phyloP scores from a whole-genome alignment of 2,888 invertebrate species.

The Blastobasis lacticolella region DNA sequence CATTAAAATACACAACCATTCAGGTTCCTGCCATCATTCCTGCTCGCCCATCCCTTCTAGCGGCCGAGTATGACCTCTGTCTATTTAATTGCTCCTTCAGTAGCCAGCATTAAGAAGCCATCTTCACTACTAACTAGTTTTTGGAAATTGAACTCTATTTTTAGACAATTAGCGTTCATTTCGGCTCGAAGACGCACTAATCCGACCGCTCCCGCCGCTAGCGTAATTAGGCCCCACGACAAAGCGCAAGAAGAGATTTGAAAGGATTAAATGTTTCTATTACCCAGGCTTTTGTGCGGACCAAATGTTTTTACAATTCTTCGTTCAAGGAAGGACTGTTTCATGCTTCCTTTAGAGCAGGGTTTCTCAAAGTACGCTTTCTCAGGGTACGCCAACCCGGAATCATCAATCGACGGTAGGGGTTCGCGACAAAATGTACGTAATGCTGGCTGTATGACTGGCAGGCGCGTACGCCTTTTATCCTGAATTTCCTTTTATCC shows the following conservation, averaged over 20 bases:
- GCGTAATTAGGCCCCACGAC: conserved; percentile 50
- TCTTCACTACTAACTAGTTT: conserved; percentile 14
- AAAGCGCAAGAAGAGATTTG: conserved; percentile 44
- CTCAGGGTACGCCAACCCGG: too few relatives aligned
- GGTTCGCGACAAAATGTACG: too few relatives aligned
- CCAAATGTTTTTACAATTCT: conserved; percentile 14
- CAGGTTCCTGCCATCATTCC: too few relatives aligned
- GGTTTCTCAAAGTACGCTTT: too few relatives aligned
- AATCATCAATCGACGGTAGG: too few relatives aligned
- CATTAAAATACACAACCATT: too few relatives aligned
- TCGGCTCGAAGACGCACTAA: conserved; percentile 25
- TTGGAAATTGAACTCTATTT: conserved; percentile 18
- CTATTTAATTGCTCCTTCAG: conserved; percentile 45
- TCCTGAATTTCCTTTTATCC: too few relatives aligned
- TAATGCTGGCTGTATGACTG: too few relatives aligned
- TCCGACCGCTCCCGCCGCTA: conserved; percentile 25
- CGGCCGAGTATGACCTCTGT: conserved; percentile 38
- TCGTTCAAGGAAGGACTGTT: not conserved
- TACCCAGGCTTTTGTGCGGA: conserved; percentile 34
- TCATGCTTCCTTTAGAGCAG: too few relatives aligned
- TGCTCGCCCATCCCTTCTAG: too few relatives aligned
- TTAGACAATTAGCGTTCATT: conserved; percentile 19
- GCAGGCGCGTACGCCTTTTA: too few relatives aligned
- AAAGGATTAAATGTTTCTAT: conserved; percentile 61
- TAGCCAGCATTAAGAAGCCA: conserved; percentile 32